These are phyloP conservation scores for Oreonectes daqikongensis DNA, from an alignment of 2,797 vertebrate species.

Conservation along the genomic window DNA sequence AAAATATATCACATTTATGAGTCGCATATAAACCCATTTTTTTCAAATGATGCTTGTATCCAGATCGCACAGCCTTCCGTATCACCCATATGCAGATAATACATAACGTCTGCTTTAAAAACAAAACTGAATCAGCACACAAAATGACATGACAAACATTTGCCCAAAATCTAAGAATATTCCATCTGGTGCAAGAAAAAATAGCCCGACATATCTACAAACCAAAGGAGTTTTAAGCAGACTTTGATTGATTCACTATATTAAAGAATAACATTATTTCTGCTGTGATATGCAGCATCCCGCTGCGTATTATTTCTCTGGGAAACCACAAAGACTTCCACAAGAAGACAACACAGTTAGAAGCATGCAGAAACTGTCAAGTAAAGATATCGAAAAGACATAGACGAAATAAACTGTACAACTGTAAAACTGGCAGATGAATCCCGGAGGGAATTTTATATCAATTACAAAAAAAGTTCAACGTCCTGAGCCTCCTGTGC, in stretches of 20 bases:
- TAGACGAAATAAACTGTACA: constrained; percentile 29
- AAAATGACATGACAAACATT: constrained; percentile 17
- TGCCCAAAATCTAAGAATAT: constrained; percentile 29
- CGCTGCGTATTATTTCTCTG: constrained; percentile 51
- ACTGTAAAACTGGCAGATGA: constrained; percentile 25
- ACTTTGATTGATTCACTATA: constrained; percentile 53
- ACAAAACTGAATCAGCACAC: background rate
- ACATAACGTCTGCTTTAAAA: too few relatives aligned
- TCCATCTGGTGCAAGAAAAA: constrained; percentile 30
- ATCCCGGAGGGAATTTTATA: constrained; percentile 15
- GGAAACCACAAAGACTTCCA: constrained; percentile 51
- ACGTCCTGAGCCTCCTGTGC: background rate
- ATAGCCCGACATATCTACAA: constrained; percentile 25
- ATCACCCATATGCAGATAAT: too few relatives aligned
- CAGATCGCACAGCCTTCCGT: too few relatives aligned
- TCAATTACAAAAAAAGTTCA: constrained; percentile 12
- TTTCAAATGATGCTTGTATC: too few relatives aligned
- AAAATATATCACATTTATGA: too few relatives aligned
- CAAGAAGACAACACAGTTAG: constrained; percentile 43
- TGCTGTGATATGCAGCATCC: constrained; percentile 42
- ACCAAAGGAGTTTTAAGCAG: constrained; percentile 32
- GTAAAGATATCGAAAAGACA: constrained; percentile 19
- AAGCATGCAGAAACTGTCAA: constrained; percentile 44
- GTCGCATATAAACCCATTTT: too few relatives aligned
- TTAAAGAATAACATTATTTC: constrained; percentile 60